Base-by-base conservation (phyloP, 2,113 vertebrate genomes). In the Holacanthus passer region DNA sequence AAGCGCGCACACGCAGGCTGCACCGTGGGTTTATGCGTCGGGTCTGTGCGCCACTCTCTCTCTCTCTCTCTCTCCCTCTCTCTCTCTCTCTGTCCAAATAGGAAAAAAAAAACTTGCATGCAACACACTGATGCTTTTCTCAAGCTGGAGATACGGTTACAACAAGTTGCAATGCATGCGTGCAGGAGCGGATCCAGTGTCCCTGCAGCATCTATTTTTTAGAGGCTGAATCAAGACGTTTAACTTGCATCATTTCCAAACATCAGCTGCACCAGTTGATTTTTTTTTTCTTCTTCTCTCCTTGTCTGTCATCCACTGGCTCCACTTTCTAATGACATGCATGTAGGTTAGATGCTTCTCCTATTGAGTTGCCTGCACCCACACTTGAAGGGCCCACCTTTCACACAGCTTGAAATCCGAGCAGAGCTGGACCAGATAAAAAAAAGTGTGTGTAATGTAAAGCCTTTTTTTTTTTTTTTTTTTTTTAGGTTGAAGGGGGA, bases 281-380 rank as follows among this genome's bases (percentile, higher is more conserved):
- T 79, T n/a, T 20, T 22, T 22, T 31, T 35, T 1, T 27, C 64
- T 53, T 17, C 39, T 93, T 95, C 93, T 94, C 92, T 92, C 92
- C 94, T 94, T 94, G 94, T 94, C 95, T 96, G 96, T 94, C 87
- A 80, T 81, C 84, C 87, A n/a, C 84, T 52, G 78, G 81, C 77
- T 90, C 87, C 81, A 87, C 89, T 91, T 87, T 85, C 86, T 97
- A 97, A 97, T 97, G 96, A 97, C 95, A 97, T 97, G 96, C 97
- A 97, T 97, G 96, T 97, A 97, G 96, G 97, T 97, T 97, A 96
- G 96, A 96, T 96, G 76, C 95, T 59, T 86, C 83, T 86, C 72
- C 85, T 81, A 78, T 85, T 88, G 85, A 89, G 88, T 85, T 85
- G 79, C 88, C 71, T 16, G 63, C 37, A 55, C 96, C 95, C 14